Base-by-base conservation (phyloP, 2,113 vertebrate species). In the Thalassoma bifasciatum region DNA sequence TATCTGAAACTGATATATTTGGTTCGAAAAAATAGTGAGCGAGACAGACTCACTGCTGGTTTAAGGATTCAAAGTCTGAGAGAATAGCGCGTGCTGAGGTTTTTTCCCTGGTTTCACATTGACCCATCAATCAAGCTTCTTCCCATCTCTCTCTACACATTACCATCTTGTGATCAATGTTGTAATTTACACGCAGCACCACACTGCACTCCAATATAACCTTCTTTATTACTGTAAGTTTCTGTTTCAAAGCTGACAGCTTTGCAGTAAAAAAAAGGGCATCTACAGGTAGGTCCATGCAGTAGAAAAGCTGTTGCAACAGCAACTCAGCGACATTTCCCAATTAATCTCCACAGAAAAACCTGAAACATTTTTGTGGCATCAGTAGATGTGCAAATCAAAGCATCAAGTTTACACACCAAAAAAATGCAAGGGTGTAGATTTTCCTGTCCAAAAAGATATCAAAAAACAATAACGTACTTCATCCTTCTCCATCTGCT, bases 1-100 rank as follows among this genome's bases (percentile, higher is more conserved):
- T 63, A 64, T 76, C 82, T 66, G 66, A 82, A 84, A 83, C 53
- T 72, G 75, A 66, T 86, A 78, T 74, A 79, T 56, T 68, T 79
- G 67, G 73, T 77, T 76, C n/a, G 56, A 80, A 72, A 80, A 76
- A 80, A 70, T 8, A 9, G 37, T 10, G 40, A 60, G 38, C 62
- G 82, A 74, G 56, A 58, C 78, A 79, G 47, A 62, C n/a, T n/a
- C 60, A 49, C 61, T 75, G 60, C 78, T 68, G 72, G 63, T 60
- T n/a, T n/a, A n/a, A 62, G 82, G 66, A 61, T 62, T 73, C 50
- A 34, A 60, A 74, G 56, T 78, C 86, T 77, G 23, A 58, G 59
- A 76, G 49, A 62, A 72, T 54, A 66, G 70, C 60, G 65, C 53
- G 69, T 77, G 79, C 52, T 66, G 50, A 34, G 10, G 14, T 67